phyloP scores from a whole-genome alignment of 1,140 invertebrate species.

The Caenorhabditis latens region DNA sequence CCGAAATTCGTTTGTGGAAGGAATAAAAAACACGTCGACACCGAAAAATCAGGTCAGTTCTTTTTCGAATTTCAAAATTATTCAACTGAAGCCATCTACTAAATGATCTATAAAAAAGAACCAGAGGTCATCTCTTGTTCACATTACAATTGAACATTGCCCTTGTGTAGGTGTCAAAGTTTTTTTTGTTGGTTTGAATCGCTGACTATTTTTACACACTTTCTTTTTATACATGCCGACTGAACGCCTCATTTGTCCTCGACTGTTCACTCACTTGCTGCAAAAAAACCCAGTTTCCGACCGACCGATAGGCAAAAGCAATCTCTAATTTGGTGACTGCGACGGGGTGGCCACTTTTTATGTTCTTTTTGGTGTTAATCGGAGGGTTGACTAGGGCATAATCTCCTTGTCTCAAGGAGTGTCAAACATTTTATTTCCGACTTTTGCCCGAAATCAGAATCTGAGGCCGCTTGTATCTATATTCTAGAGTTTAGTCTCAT shows the following conservation, averaged over 20 bases:
- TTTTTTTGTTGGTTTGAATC: not conserved
- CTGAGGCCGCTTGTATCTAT: too few species aligned
- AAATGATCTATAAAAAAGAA: too few species aligned
- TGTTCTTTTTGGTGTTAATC: constrained; percentile 41
- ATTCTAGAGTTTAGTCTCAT: too few species aligned
- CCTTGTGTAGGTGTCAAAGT: not conserved
- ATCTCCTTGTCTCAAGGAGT: constrained; percentile 10
- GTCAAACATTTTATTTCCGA: constrained; percentile 6
- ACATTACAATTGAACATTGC: not conserved
- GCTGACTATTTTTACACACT: constrained; percentile 8
- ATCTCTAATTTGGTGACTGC: constrained; percentile 24
- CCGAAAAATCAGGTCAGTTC: constrained; percentile 37
- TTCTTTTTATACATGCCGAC: not conserved
- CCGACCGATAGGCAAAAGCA: not conserved
- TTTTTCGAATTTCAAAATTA: not conserved
- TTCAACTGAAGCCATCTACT: not conserved
- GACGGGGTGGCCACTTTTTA: constrained; percentile 23
- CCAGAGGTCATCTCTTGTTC: not conserved
- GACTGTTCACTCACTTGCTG: not conserved
- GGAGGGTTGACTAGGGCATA: constrained; percentile 8
- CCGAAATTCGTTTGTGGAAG: constrained; percentile 11
- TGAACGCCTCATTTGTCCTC: constrained; percentile 39
- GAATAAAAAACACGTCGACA: constrained; percentile 30
- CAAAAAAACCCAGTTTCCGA: constrained; percentile 39
- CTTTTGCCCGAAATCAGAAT: too few species aligned